These are phyloP conservation scores for Pocillopora damicornis DNA, from an alignment of 64 coral and sea anemone species.

Conservation along the genomic window DNA sequence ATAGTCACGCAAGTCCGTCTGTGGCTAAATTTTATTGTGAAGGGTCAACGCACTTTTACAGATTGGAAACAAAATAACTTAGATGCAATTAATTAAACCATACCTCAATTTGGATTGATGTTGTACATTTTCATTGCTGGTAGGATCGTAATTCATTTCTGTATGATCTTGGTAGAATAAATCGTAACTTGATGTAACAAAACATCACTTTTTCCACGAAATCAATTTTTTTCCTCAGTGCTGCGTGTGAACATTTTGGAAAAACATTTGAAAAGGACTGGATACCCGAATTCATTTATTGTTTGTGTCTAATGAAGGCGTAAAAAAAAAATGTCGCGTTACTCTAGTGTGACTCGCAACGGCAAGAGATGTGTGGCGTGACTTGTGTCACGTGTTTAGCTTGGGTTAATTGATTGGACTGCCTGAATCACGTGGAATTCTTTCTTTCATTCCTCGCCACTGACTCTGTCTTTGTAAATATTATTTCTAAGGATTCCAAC, in stretches of 20 bases:
- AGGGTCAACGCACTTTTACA: neutral
- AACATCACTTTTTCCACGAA: too few species aligned
- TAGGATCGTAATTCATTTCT: neutral
- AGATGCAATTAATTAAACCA: slow-evolving; percentile 3
- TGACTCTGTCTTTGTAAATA: slow-evolving; percentile 17
- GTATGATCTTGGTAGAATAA: neutral
- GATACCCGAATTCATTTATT: neutral
- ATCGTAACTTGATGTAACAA: neutral
- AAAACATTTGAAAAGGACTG: neutral
- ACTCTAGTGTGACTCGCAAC: neutral
- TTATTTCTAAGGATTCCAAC: neutral
- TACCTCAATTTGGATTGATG: neutral
- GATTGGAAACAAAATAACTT: neutral
- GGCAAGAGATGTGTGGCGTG: neutral
- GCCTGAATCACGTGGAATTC: neutral
- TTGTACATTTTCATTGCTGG: slow-evolving; percentile 13
- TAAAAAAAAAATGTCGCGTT: neutral
- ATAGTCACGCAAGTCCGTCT: neutral
- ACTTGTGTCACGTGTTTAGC: neutral
- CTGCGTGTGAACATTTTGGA: neutral
- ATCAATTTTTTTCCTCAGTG: neutral
- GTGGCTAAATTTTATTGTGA: neutral
- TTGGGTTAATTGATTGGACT: neutral
- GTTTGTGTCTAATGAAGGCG: neutral
- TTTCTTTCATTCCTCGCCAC: neutral